These are phyloP conservation scores for Phylloscopus trochiloides DNA, from an alignment of 2,113 vertebrate genomes.

Conservation along the genomic window DNA sequence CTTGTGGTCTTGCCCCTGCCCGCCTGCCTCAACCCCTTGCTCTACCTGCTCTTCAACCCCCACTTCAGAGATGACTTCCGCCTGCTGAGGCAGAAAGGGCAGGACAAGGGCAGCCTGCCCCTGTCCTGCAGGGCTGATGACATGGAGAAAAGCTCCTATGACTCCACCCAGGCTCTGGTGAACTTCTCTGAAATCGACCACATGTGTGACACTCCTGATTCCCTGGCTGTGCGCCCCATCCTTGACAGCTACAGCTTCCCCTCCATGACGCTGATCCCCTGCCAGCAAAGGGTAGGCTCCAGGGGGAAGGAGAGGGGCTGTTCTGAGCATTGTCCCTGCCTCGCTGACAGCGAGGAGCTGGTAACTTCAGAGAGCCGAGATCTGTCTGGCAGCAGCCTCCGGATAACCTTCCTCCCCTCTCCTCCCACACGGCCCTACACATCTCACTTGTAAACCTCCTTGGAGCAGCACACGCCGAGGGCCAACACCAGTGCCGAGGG, in stretches of 20 bases:
- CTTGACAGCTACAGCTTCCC: constrained; percentile 68
- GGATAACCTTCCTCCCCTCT: constrained; percentile 58
- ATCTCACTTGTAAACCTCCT: constrained; percentile 66
- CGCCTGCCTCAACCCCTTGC: constrained; percentile 89
- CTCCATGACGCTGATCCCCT: constrained; percentile 78
- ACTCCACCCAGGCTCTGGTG: constrained; percentile 85
- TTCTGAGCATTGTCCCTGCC: constrained; percentile 57
- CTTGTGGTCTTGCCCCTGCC: constrained; percentile 90
- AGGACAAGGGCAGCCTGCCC: constrained; percentile 64
- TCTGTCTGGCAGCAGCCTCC: constrained; percentile 1
- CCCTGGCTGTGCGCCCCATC: constrained; percentile 44
- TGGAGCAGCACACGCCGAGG: background rate
- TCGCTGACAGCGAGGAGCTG: constrained; percentile 68
- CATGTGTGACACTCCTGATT: constrained; percentile 68
- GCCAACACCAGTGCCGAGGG: background rate
- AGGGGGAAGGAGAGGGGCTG: constrained; percentile 65
- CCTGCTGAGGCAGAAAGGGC: constrained; percentile 71
- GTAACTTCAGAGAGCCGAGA: constrained; percentile 56
- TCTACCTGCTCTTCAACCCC: constrained; percentile 90
- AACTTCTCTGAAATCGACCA: constrained; percentile 80
- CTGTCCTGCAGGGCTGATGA: constrained; percentile 73
- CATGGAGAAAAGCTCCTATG: constrained; percentile 89
- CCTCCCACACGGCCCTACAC: constrained; percentile 41
- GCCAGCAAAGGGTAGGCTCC: constrained; percentile 73
- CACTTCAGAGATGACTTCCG: constrained; percentile 84